Percentiles rank a stretch among this genome's conserved stretches.
phyloP scores from a whole-genome alignment of 2,113 vertebrate genomes.

The Saccopteryx leptura region DNA sequence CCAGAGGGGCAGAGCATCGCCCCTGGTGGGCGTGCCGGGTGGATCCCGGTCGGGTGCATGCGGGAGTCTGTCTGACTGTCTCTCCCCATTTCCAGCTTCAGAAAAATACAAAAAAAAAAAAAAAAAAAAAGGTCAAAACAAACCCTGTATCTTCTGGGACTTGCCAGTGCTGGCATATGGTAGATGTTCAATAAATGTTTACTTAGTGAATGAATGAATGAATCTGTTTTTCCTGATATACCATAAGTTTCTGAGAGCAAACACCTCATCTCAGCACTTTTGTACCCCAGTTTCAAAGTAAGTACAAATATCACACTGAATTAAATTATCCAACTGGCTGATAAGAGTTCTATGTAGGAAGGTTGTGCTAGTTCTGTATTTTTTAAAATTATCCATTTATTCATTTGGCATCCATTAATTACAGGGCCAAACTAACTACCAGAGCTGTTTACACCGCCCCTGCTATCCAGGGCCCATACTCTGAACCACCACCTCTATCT shows the following conservation, averaged over 20 bases:
- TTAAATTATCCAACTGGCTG: neutral
- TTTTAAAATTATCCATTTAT: neutral
- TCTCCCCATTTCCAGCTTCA: too few species aligned
- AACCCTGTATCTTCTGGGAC: slow-evolving; percentile 28
- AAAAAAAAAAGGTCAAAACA: neutral
- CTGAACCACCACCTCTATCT: neutral
- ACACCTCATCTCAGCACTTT: neutral
- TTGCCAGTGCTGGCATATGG: neutral
- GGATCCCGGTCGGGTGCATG: too few species aligned
- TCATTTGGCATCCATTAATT: neutral
- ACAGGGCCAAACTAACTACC: slow-evolving; percentile 2
- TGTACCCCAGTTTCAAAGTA: neutral
- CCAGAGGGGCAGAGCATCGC: too few species aligned
- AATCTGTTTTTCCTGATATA: neutral
- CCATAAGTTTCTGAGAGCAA: neutral
- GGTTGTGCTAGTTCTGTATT: neutral
- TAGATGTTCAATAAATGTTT: neutral
- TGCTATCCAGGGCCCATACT: neutral
- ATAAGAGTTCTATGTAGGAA: neutral
- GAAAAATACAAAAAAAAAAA: too few species aligned
- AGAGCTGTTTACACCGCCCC: neutral
- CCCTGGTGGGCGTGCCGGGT: too few species aligned
- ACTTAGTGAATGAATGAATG: neutral
- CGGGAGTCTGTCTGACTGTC: too few species aligned
- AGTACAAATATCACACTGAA: neutral